These are phyloP conservation scores for Eremobia ochroleuca DNA, from an alignment of 2,888 invertebrate genomes.

Conservation along the genomic window DNA sequence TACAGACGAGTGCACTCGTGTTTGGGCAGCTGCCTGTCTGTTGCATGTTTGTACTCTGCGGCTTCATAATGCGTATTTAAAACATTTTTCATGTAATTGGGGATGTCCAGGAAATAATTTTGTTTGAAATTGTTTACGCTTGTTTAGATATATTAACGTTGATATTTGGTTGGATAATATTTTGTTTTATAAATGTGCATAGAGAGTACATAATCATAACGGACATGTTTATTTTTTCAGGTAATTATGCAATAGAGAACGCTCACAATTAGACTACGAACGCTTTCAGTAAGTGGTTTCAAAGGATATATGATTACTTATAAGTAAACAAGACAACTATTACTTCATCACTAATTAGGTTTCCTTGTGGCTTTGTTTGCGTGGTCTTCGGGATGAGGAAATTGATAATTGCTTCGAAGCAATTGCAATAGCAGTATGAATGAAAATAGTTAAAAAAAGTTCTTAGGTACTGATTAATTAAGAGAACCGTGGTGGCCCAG, in stretches of 20 bases:
- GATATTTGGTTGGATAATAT: slow-evolving; percentile 21
- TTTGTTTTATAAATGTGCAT: slow-evolving; percentile 41
- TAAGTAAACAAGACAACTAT: slow-evolving; percentile 44
- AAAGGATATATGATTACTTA: slow-evolving; percentile 39
- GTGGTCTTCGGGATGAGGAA: slow-evolving; percentile 18
- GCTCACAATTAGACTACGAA: slow-evolving; percentile 21
- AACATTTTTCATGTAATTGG: slow-evolving; percentile 65
- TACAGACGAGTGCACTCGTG: slow-evolving; percentile 75
- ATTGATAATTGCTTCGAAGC: slow-evolving; percentile 14
- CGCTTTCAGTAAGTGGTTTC: slow-evolving; percentile 43
- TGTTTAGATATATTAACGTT: slow-evolving; percentile 41
- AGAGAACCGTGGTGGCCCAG: not conserved
- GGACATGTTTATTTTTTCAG: slow-evolving; percentile 57
- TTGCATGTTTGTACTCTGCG: slow-evolving; percentile 66
- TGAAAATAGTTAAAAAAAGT: slow-evolving; percentile 4
- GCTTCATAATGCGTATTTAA: slow-evolving; percentile 67
- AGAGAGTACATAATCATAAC: slow-evolving; percentile 18
- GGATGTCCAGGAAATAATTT: slow-evolving; percentile 44
- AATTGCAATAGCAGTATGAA: not conserved
- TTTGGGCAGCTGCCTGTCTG: slow-evolving; percentile 82
- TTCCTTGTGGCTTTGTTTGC: slow-evolving; percentile 18
- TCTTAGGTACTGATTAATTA: not conserved
- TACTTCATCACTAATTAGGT: slow-evolving; percentile 44
- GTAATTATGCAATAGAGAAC: slow-evolving; percentile 43
- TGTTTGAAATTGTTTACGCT: slow-evolving; percentile 47